Base-by-base conservation (phyloP, 2,888 invertebrate genomes). In the Lasius platythorax region DNA sequence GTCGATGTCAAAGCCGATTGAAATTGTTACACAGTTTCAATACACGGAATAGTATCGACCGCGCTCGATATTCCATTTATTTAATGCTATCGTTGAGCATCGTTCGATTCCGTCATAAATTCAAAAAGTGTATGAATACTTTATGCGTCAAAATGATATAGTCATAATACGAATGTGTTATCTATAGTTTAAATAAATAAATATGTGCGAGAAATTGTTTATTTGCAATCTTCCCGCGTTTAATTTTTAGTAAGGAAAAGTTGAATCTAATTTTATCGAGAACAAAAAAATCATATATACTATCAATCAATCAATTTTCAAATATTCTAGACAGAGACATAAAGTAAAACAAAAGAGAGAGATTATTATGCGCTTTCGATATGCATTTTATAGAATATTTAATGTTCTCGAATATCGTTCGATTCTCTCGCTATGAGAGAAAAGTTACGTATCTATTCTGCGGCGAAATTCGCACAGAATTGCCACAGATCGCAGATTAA, bases 401-500 rank as follows among this genome's bases (percentile, higher is more conserved):
- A 81, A 72, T 63, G 28, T 33, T 64, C n/a, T 15, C 66, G 72
- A 56, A 23, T 64, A 66, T 75, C 46, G 64, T 61, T 79, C 63
- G 74, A 81, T 68, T 43, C 28, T 81, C 66, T 84, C 83, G 68
- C 78, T 78, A 79, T 28, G 61, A 56, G 28, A 40, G 46, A 3
- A 23, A 61, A 72, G 70, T 84, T 84, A 84, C 84, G 46, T 86
- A 86, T 88, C 76, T 74, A 82, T 85, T 79, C 63, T 46, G n/a
- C 68, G 33, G 33, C 58, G 81, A 86, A 87, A 84, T 86, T 82
- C 64, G 64, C 37, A 37, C n/a, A n/a, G 53, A 53, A 53, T 53
- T 53, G n/a, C 8, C 53, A 18, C 50, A 70, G 81, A 85, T 85
- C 82, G 88, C 18, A 89, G 88, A 89, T 86, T 89, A 82, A 68